These are phyloP conservation scores for Diadophis punctatus DNA, from an alignment of 2,113 vertebrate species.

Conservation along the genomic window DNA sequence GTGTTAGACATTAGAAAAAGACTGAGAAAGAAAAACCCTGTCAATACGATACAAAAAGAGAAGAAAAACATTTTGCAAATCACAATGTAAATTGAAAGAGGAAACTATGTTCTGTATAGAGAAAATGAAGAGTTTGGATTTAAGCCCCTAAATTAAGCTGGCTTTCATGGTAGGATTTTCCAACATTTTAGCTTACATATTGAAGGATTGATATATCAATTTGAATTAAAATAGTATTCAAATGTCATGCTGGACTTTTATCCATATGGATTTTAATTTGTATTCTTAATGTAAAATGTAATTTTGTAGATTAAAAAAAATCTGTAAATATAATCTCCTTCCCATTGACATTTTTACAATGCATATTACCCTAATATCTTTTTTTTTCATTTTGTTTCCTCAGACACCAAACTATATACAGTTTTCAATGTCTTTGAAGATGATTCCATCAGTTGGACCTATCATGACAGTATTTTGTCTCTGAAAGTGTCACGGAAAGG, in stretches of 20 bases:
- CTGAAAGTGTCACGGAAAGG: conserved; percentile 91
- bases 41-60: background rate
- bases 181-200: background rate
- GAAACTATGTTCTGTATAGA: background rate
- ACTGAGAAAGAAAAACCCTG: background rate
- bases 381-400: conserved; percentile 11
- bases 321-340: background rate
- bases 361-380: background rate
- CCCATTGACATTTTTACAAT: background rate
- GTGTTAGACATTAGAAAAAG: background rate
- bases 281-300: background rate
- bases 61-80: background rate
- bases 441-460: conserved; percentile 80
- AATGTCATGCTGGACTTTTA: conserved; percentile 8
- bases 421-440: conserved; percentile 84
- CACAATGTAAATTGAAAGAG: background rate
- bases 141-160: conserved; percentile 14
- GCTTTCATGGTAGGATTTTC: background rate
- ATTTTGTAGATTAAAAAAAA: background rate
- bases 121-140: background rate
- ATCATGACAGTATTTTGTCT: conserved; percentile 86
- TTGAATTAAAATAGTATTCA: conserved; percentile 20
- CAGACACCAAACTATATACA: conserved; percentile 80
- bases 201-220: background rate
- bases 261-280: background rate